Evolutionary conservation across 2,113 vertebrate species (phyloP).

Genomic region (Pandion haliaetus): DNA sequence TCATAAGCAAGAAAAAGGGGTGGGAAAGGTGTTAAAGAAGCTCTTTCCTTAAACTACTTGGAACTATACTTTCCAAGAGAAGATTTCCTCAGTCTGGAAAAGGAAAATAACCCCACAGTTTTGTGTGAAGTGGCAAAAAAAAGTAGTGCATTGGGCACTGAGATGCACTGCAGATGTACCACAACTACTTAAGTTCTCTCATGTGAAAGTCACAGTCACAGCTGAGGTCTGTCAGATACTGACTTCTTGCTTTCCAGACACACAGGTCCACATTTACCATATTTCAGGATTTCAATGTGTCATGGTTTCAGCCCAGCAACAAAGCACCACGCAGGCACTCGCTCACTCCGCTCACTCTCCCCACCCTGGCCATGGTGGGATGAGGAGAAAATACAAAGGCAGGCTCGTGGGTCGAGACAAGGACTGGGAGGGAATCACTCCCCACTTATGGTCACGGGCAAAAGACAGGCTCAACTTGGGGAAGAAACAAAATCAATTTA

Average conservation of each 20-base stretch:
- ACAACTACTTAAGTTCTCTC: background rate
- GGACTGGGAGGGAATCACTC: too few relatives aligned
- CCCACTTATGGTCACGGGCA: too few relatives aligned
- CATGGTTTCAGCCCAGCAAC: too few relatives aligned
- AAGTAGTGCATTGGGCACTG: background rate
- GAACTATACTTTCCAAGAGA: background rate
- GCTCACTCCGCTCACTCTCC: too few relatives aligned
- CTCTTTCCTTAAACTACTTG: background rate
- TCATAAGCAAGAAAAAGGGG: background rate
- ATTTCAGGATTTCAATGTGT: constrained; percentile 20
- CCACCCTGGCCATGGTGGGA: too few relatives aligned
- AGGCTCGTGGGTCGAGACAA: too few relatives aligned
- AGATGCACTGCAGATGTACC: constrained; percentile 17
- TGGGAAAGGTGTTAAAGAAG: background rate
- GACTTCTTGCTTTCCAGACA: constrained; percentile 22
- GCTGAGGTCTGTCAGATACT: background rate
- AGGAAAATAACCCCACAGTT: background rate
- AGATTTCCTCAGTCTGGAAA: background rate
- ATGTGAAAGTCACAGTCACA: constrained; percentile 55
- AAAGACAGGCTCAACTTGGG: too few relatives aligned
- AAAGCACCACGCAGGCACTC: too few relatives aligned
- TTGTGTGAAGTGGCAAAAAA: background rate
- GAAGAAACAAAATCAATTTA: too few relatives aligned
- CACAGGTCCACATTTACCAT: background rate
- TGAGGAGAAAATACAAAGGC: too few relatives aligned